Base-by-base conservation (phyloP, 2,888 invertebrate species). In the Drosophila borealis region DNA sequence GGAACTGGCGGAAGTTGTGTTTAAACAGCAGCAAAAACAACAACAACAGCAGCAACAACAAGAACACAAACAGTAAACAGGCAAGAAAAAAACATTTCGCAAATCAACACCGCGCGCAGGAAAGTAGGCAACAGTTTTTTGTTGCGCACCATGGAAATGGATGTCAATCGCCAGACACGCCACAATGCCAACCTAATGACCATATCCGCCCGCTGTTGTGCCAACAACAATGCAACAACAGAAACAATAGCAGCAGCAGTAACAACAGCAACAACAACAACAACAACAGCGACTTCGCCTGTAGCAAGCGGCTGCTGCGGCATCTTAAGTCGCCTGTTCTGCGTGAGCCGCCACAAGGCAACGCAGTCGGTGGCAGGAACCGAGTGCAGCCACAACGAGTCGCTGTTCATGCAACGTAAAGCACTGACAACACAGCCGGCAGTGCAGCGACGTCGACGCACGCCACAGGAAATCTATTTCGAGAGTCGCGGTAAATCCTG, bases 401-500 rank as follows among this genome's bases (percentile, higher is more conserved):
- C 77, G 39, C 17, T 80, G 29, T 71, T 68, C 56, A 55, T 84
- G 70, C 88, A 80, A 36, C 79, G 74, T 21, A 84, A 80, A 17
- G 66, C 68, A 72, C 56, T 72, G 49, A 42, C 69, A 36, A 14
- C 65, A 14, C 63, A 56, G 34, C 63, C 86, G 51, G 56, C 71
- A 61, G 53, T 81, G 48, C 84, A 88, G 56, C 84, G 91, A 63
- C 83, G 89, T 53, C 90, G 91, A 51, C 91, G 92, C 65, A 92
- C 92, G 49, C 92, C 92, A 36, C 95, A 95, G 92, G 93, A 95
- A 93, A 95, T 95, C 91, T 95, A 95, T 91, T 95, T 95, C 87
- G 96, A 96, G 92, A 96, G 95, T 86, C 94, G 96, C 74, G 96
- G 96, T 74, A 96, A 96, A 91, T 96, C 96, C 92, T 96, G 96